Base-by-base conservation (phyloP, 2,888 invertebrate species). In the Plutella xylostella region DNA sequence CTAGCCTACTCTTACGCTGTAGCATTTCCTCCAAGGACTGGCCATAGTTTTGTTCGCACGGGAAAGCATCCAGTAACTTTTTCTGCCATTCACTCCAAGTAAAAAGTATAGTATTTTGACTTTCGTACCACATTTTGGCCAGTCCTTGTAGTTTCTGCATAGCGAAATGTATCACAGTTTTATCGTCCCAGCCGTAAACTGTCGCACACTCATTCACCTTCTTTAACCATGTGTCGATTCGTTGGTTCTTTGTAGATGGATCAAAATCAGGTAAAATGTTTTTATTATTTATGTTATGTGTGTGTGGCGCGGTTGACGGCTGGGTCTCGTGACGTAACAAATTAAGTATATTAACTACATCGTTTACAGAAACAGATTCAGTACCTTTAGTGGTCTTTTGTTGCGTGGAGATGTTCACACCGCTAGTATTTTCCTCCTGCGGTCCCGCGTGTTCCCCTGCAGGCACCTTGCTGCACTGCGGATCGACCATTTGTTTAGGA, bases 61-160 rank as follows among this genome's bases (percentile, higher is more conserved):
- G 49, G 37, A 53, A 55, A 25, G 52, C 54, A 38, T 15, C 51
- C 18, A 43, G 20, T 4, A 56, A 22, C 31, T 51, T 48, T 31
- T 30, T 44, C 40, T 58, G 56, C 57, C 54, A 57, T 43, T 52
- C 45, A 5, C 39, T 47, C 55, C 55, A 55, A 18, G 48, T 35
- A 18, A 33, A 47, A 9, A 46, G 14, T 18, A 55, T 42, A n/a
- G 52, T 43, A 15, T 45, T 45, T 12, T 51, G 31, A 39, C 49
- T 47, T 14, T 46, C 48, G 33, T 51, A 55, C 56, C 53, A 55
- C 3, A 15, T 47, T 39, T 54, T 50, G 22, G 57, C 56, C 21
- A 56, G 38, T 2, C 57, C 57, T 17, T 45, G 31, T 9, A 58
- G 48, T 52, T 57, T 58, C 14, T 52, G 50, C 48, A 55, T 49